Percentiles rank a stretch among this genome's conserved stretches.
Evolutionary conservation across 2,888 invertebrate species (phyloP).

Genomic region (Mesorhabditis sp.): DNA sequence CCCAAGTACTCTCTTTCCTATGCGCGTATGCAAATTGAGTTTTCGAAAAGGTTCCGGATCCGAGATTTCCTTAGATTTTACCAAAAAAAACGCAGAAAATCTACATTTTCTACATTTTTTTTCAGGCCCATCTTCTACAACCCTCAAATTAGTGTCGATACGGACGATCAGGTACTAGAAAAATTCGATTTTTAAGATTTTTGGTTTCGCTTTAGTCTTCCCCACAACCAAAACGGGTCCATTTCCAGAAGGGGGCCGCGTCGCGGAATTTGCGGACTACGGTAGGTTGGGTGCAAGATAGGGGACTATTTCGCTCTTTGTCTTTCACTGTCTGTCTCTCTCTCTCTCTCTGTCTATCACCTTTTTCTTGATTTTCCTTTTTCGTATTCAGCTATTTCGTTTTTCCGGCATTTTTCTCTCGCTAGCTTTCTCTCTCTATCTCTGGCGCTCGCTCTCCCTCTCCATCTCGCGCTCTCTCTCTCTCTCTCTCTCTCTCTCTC

Average conservation of each 20-base stretch:
- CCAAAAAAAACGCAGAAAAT: too few relatives aligned
- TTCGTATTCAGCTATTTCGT: background rate
- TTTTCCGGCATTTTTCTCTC: background rate
- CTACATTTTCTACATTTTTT: background rate
- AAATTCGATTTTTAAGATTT: background rate
- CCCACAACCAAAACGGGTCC: slow-evolving; percentile 5
- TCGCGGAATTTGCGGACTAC: background rate
- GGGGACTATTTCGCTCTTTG: background rate
- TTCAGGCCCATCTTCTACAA: background rate
- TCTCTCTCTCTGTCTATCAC: background rate
- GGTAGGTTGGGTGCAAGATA: background rate
- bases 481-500: background rate
- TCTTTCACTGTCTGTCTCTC: background rate
- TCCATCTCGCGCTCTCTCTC: background rate
- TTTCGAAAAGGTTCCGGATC: too few relatives aligned
- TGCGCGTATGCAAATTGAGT: too few relatives aligned
- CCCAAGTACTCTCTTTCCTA: too few relatives aligned
- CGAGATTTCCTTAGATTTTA: too few relatives aligned
- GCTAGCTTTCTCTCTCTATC: background rate
- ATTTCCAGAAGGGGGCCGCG: background rate
- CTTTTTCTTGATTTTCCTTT: background rate
- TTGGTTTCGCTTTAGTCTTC: background rate
- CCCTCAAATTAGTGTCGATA: background rate
- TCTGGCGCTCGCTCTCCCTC: background rate
- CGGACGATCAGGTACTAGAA: background rate